Conservation (phyloP, 2,113 vertebrate species). For the Rhineura floridana region DNA sequence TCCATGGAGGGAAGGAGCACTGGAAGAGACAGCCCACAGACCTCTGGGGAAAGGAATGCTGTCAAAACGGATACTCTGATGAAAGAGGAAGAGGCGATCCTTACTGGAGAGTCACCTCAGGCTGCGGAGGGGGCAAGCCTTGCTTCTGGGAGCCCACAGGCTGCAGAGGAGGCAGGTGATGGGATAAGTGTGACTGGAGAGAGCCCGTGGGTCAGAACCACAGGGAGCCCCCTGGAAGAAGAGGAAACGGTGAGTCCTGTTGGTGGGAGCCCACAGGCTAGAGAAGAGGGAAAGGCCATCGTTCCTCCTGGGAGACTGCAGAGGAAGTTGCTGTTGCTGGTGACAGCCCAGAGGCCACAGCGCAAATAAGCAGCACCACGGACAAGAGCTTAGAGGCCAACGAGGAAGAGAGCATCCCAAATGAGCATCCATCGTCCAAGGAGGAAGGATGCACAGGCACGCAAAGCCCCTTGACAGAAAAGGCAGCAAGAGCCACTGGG, state of each 20-base stretch:
- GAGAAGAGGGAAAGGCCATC: not conserved
- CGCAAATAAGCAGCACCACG: not conserved
- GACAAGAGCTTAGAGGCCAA: not conserved
- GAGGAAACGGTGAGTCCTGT: not conserved
- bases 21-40: too few species aligned
- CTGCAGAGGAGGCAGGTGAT: not conserved
- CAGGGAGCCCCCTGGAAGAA: not conserved
- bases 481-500: not conserved
- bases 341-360: not conserved
- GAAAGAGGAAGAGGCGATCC: too few species aligned
- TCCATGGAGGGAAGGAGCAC: too few species aligned
- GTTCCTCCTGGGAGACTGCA: not conserved
- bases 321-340: not conserved
- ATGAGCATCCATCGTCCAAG: accelerated
- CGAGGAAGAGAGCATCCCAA: too few species aligned
- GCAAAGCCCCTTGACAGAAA: not conserved
- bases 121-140: too few species aligned
- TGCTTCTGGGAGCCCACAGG: not conserved
- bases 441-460: not conserved
- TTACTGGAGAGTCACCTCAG: too few species aligned
- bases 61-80: too few species aligned
- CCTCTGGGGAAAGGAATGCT: too few species aligned
- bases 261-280: too few species aligned
- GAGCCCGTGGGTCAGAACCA: not conserved
- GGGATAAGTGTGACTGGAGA: not conserved